Conservation (phyloP, 2,113 vertebrate genomes). For the Eclectus roratus region DNA sequence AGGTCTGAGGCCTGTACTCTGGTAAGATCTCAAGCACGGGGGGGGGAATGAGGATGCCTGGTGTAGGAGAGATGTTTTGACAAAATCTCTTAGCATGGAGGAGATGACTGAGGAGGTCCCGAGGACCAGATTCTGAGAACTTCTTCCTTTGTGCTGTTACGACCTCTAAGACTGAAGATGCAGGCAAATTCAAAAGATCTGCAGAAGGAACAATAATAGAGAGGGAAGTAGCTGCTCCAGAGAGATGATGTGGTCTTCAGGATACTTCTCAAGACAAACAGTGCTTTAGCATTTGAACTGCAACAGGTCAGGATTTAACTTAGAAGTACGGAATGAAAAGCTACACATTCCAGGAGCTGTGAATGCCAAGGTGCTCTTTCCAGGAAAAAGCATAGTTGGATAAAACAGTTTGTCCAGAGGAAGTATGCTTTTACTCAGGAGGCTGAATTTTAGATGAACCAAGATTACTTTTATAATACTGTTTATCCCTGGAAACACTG, state of each 20-base stretch:
- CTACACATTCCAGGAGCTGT: background rate
- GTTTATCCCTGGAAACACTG: background rate
- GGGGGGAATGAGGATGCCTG: background rate
- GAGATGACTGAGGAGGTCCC: background rate
- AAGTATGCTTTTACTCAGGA: background rate
- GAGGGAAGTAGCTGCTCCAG: background rate
- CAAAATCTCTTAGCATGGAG: background rate
- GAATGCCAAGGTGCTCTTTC: background rate
- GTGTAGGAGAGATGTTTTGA: background rate
- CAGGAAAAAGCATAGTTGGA: background rate
- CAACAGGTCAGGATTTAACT: background rate
- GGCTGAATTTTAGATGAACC: background rate
- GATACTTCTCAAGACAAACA: background rate
- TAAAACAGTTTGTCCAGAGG: background rate
- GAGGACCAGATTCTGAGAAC: background rate
- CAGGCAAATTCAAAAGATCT: background rate
- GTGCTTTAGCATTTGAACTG: background rate
- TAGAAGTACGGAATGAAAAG: background rate
- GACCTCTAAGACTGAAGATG: background rate
- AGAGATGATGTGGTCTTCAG: background rate
- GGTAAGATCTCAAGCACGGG: background rate
- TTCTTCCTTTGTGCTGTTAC: background rate
- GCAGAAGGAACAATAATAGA: background rate
- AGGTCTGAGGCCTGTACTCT: rapidly evolving
- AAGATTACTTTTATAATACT: background rate